Evolutionary conservation across 2,113 vertebrate genomes (phyloP).

Genomic region (Eulacestoma nigropectus): DNA sequence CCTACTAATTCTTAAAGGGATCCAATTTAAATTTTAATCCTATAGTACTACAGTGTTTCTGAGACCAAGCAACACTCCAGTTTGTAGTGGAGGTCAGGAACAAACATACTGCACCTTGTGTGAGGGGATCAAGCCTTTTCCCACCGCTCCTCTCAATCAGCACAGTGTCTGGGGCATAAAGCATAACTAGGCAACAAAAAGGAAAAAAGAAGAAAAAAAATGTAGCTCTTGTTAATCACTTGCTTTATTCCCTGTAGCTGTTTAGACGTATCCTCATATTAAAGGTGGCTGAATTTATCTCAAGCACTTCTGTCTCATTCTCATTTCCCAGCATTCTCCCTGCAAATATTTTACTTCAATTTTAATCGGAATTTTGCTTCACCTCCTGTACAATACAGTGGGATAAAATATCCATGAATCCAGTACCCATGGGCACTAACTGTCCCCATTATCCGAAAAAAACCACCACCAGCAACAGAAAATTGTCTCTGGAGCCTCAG

Average conservation of each 20-base stretch:
- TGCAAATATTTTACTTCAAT: neutral
- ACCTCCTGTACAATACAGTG: neutral
- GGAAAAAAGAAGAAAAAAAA: neutral
- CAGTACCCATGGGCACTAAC: neutral
- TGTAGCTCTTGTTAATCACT: neutral
- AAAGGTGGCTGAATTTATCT: neutral
- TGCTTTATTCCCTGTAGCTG: neutral
- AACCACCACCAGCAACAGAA: neutral
- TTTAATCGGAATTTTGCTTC: neutral
- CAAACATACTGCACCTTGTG: conserved; percentile 73
- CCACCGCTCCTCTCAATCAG: conserved; percentile 82
- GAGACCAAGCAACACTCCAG: neutral
- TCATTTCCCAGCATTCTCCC: neutral
- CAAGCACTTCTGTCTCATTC: neutral
- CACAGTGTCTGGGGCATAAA: conserved; percentile 81
- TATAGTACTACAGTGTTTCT: neutral
- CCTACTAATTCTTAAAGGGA: neutral
- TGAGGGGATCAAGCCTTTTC: conserved; percentile 79
- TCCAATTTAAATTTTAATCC: neutral
- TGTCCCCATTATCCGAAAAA: neutral
- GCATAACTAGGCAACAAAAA: conserved; percentile 71
- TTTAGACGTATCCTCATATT: neutral
- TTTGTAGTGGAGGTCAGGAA: neutral
- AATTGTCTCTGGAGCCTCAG: neutral
- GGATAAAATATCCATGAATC: neutral